These are phyloP conservation scores for Aporophyla lueneburgensis DNA, from an alignment of 2,888 invertebrate genomes.

Conservation along the genomic window DNA sequence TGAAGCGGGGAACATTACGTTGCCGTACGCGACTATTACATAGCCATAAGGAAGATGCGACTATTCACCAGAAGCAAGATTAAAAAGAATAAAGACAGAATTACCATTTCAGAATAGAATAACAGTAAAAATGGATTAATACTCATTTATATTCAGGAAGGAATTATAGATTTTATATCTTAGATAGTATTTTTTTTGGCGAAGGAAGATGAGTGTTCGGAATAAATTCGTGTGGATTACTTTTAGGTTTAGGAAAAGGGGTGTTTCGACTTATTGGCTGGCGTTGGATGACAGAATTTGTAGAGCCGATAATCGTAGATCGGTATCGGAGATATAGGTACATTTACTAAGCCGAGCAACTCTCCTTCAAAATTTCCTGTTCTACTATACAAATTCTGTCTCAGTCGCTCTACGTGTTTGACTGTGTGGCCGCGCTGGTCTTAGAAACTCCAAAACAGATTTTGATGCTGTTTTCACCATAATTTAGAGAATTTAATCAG, in stretches of 20 bases:
- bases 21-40: conserved; percentile 4
- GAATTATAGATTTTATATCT: conserved; percentile 48
- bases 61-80: conserved; percentile 27
- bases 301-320: conserved; percentile 5
- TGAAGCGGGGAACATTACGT: conserved; percentile 27
- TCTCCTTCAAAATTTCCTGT: not conserved
- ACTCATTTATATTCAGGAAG: conserved; percentile 42
- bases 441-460: not conserved
- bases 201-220: conserved; percentile 17
- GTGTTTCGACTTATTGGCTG: conserved; percentile 34
- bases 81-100: conserved; percentile 38
- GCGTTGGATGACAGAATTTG: conserved; percentile 9
- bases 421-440: no score
- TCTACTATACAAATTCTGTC: not conserved
- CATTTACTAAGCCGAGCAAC: not conserved
- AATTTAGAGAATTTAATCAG: not conserved
- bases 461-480: not conserved
- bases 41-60: conserved; percentile 26
- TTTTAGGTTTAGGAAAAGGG: conserved; percentile 25
- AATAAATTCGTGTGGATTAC: conserved; percentile 53
- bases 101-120: conserved; percentile 48
- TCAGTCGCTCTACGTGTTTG: no score
- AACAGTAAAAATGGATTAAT: conserved; percentile 48
- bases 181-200: conserved; percentile 41
- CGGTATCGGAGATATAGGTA: conserved; percentile 3